Base-by-base conservation (phyloP, 2,888 invertebrate genomes). In the Erebia epiphron region DNA sequence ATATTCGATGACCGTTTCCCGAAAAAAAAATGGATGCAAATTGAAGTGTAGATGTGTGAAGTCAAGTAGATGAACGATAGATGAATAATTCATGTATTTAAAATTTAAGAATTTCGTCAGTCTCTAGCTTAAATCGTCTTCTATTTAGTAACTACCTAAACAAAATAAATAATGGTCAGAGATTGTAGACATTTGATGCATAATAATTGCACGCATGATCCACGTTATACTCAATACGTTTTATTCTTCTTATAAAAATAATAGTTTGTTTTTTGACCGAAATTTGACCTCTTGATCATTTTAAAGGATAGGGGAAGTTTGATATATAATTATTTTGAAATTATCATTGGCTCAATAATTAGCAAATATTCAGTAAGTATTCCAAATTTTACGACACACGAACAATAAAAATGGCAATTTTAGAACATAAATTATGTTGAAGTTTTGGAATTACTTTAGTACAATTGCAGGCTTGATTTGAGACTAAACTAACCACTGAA, bases 51-150 rank as follows among this genome's bases (percentile, higher is more conserved):
- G 35, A 35, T 7, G 35, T 35, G 35, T 35, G 35, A 35, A 35
- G 35, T 56, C 16, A 54, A 60, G 18, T 66, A 14, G 18, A 21
- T 18, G 46, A 61, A 61, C 10, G 18, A 66, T 14, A 56, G 41
- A 66, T 43, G 65, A 66, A 66, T 57, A 14, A 65, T 65, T 54
- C 54, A 66, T 56, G 14, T 66, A 1, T 7, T 1, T 35, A 56
- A 43, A 11, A 35, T 56, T 57, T 18, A 21, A 57, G 14, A 7
- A 56, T 56, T 56, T 54, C 54, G 43, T 21, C 18, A 65, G 56
- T 56, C 14, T 41, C 49, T 21, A 10, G 62, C 21, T 62, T 49
- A 21, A 26, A 46, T 62, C 46, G 18, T 49, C 49, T 21, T 62
- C 60, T 41, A 58, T 35, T 57, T 54, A 54, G 10, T 16, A 11